phyloP scores from a whole-genome alignment of 2,888 invertebrate species.

The Drosophila kambysellisi region DNA sequence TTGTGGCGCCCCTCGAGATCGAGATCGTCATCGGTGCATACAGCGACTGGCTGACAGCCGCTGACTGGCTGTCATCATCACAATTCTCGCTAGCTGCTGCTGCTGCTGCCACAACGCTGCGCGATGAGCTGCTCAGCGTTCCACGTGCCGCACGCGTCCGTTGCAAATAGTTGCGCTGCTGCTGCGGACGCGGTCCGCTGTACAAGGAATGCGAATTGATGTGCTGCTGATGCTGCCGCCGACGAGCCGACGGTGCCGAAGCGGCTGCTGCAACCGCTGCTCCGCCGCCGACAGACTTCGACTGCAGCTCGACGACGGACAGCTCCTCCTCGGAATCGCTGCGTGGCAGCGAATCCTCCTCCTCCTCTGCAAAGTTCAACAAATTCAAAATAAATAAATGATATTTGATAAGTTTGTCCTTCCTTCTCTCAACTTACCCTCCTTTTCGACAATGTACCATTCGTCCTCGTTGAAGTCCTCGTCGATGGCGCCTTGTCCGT shows the following conservation, averaged over 20 bases:
- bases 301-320: slow-evolving; percentile 76
- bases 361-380: slow-evolving; percentile 63
- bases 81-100: slow-evolving; percentile 43
- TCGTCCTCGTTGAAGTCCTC: slow-evolving; percentile 85
- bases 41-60: slow-evolving; percentile 70
- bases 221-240: slow-evolving; percentile 72
- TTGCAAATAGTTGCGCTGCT: slow-evolving; percentile 80
- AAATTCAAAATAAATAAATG: too few species aligned
- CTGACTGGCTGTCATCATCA: slow-evolving; percentile 45
- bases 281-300: slow-evolving; percentile 28
- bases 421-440: slow-evolving; percentile 72
- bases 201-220: slow-evolving; percentile 81
- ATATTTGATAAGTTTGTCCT: too few species aligned
- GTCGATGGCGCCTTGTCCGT: slow-evolving; percentile 58
- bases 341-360: slow-evolving; percentile 80
- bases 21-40: slow-evolving; percentile 58
- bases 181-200: slow-evolving; percentile 82
- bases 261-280: slow-evolving; percentile 20
- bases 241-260: slow-evolving; percentile 39
- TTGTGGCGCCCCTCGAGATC: slow-evolving; percentile 12
- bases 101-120: slow-evolving; percentile 71
- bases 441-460: slow-evolving; percentile 87
- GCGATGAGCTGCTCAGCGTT: slow-evolving; percentile 73
- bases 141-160: slow-evolving; percentile 64
- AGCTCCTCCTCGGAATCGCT: slow-evolving; percentile 84